These are phyloP conservation scores for Alauda arvensis DNA, from an alignment of 2,797 vertebrate genomes.

Conservation along the genomic window DNA sequence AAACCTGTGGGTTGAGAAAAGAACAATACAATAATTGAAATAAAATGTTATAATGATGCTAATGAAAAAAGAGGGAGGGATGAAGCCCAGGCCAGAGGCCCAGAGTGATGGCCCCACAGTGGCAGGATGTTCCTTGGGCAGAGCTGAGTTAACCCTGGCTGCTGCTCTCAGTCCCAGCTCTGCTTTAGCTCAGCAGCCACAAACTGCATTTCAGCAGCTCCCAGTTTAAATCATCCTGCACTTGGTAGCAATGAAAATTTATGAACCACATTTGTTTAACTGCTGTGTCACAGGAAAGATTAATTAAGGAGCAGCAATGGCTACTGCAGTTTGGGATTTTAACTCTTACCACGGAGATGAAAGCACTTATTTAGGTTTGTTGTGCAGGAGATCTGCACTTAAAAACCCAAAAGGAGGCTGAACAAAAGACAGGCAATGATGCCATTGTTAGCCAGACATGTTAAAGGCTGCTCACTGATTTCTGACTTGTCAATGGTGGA, in stretches of 20 bases:
- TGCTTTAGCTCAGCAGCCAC: neutral
- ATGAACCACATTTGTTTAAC: neutral
- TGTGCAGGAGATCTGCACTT: neutral
- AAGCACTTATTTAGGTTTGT: neutral
- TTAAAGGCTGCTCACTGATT: neutral
- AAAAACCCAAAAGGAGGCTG: neutral
- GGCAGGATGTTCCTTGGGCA: neutral
- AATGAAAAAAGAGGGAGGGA: neutral
- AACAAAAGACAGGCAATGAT: neutral
- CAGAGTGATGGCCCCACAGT: neutral
- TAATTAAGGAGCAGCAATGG: neutral
- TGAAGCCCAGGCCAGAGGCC: neutral
- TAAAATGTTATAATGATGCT: neutral
- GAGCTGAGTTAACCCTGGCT: neutral
- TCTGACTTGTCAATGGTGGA: neutral
- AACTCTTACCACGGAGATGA: neutral
- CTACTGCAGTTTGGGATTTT: neutral
- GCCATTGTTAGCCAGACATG: neutral
- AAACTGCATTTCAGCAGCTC: neutral
- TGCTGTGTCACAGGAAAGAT: neutral
- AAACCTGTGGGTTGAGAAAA: neutral
- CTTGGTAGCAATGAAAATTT: slow-evolving; percentile 14
- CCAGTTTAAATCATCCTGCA: neutral
- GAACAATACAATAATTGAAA: neutral
- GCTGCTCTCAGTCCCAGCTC: neutral